Base-by-base conservation (phyloP, 2,888 invertebrate species). In the Andrena haemorrhoa region DNA sequence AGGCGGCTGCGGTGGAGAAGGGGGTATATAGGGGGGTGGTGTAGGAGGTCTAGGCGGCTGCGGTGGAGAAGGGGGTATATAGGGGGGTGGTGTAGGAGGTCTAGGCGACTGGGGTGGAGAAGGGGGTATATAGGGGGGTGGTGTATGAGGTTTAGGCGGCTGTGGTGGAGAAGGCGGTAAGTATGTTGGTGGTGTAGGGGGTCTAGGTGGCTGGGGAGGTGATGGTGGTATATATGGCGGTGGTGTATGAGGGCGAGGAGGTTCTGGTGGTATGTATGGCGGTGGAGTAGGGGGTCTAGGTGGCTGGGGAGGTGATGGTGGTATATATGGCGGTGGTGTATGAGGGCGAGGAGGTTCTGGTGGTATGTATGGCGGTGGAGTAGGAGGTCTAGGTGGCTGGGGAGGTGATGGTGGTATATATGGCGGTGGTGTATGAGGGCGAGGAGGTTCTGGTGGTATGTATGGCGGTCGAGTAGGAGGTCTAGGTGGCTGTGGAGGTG, bases 211-310 rank as follows among this genome's bases (percentile, higher is more conserved):
- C 1, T 84, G 79, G 0, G 74, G 68, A 0, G 70, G 79, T 2
- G 63, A 6, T 1, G 79, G 70, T 8, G 73, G 73, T 10, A 33
- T 4, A 0, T 65, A 53, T 12, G 74, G 74, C 5, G 73, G 74
- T 1, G 49, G 79, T 47, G 79, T 23, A 33, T 10, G n/a, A 6
- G 69, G 73, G 0, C 5, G 56, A 0, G 64, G 49, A 2, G 60
- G 86, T n/a, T 47, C 86, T n/a, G 88, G 81, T 4, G 76, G 75
- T 41, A 64, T 0, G n/a, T 85, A 71, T 10, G 82, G 69, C 2
- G 51, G 35, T 7, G 64, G 68, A 29, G 81, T 75, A 33, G 86
- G 78, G 8, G 47, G 56, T 2, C 23, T 31, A 2, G 73, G 85
- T 6, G 87, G 80, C 8, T 71, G 76, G 1, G 65, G 85, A 4